Base-by-base conservation (phyloP, 92 coral and sea anemone species). In the Parazoanthus darwini region DNA sequence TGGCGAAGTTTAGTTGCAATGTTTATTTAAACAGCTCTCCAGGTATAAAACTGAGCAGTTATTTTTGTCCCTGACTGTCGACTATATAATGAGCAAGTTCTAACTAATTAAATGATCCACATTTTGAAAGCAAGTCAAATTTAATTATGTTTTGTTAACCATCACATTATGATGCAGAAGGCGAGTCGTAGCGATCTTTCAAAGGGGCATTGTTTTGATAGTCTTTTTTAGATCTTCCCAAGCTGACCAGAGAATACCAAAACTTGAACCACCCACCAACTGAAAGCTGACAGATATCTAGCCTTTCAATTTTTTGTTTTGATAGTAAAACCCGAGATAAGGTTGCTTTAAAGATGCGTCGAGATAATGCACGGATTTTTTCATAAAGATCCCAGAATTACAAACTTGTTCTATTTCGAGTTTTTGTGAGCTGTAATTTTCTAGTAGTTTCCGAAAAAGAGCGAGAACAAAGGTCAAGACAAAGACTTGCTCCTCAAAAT, bases 401-500 rank as follows among this genome's bases (percentile, higher is more conserved):
- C 85, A 56, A 58, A 33, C 29, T 35, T 58, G 37, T 56, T 54
- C 1, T 10, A 29, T 68, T 2, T 42, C 26, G 70, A 35, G 7
- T n/a, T 13, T 9, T 42, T 70, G 39, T 71, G 13, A 15, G 29
- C 44, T 71, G 29, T 43, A 29, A 35, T 44, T 84, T 29, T 71
- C 74, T 25, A 63, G 42, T 14, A 68, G 29, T 13, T 68, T 44
- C 0, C 5, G 26, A 43, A 38, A 66, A 84, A 42, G 44, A 71
- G 22, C 13, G 25, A 58, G 25, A 80, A 80, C 10, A 80, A 35
- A 29, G 36, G 43, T n/a, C 36, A 6, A 68, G 15, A 46, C 65
- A 84, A 84, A n/a, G 66, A 46, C 11, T 29, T 26, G 16, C 79
- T 84, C 33, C n/a, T 18, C 87, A 44, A 84, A 71, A 84, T 70